A percentile compares a stretch with the other conserved stretches of the same genome.
phyloP scores from a whole-genome alignment of 2,888 invertebrate genomes.

The Bursaphelenchus okinawaensis region DNA sequence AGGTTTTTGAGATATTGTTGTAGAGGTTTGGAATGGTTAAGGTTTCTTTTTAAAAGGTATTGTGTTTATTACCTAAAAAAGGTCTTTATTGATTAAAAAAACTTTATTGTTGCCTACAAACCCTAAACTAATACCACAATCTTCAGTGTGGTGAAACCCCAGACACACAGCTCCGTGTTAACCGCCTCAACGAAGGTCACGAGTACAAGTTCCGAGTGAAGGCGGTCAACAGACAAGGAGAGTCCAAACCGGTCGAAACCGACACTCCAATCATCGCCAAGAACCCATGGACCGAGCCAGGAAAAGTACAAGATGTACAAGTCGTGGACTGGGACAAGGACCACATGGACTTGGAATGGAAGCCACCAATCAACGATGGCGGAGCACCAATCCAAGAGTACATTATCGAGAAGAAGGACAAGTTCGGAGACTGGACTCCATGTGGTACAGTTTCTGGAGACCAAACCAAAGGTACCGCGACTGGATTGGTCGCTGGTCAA shows the following conservation, averaged over 20 bases:
- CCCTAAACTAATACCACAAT: slow-evolving; percentile 10
- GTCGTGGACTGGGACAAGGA: slow-evolving; percentile 90
- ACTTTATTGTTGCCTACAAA: too few relatives aligned
- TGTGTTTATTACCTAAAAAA: neutral
- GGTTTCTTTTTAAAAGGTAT: neutral
- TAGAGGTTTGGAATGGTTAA: neutral
- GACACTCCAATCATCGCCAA: slow-evolving; percentile 81
- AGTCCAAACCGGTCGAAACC: slow-evolving; percentile 76
- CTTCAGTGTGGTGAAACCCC: slow-evolving; percentile 51
- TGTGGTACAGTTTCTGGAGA: slow-evolving; percentile 52
- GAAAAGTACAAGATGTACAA: slow-evolving; percentile 56
- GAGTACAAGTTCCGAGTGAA: slow-evolving; percentile 80
- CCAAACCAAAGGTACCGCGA: slow-evolving; percentile 69
- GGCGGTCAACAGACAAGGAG: slow-evolving; percentile 84
- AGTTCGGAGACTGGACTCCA: slow-evolving; percentile 56
- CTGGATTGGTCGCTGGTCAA: slow-evolving; percentile 80
- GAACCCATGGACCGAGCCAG: slow-evolving; percentile 71
- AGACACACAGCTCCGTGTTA: slow-evolving; percentile 62
- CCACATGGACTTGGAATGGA: slow-evolving; percentile 92
- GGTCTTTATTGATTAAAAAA: neutral
- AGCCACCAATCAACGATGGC: slow-evolving; percentile 83
- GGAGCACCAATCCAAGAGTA: slow-evolving; percentile 62
- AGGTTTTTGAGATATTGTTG: slow-evolving; percentile 7
- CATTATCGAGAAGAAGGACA: slow-evolving; percentile 58
- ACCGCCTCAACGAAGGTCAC: slow-evolving; percentile 82